Conservation (phyloP, 2,888 invertebrate species). For the Troilus luridus region DNA sequence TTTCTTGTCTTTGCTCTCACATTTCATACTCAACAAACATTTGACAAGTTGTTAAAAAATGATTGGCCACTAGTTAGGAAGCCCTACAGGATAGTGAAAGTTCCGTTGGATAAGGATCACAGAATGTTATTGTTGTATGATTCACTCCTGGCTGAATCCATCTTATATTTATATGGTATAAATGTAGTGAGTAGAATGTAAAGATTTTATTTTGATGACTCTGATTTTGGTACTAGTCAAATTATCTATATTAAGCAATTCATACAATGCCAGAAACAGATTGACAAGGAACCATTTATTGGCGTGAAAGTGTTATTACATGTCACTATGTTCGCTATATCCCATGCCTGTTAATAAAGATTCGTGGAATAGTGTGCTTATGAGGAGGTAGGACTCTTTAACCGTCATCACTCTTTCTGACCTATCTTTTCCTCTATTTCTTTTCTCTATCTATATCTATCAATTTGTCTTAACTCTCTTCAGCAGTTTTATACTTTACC, state of each 20-base stretch:
- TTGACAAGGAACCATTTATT: conserved; percentile 53
- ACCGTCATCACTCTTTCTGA: conserved; percentile 57
- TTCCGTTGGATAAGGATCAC: no score
- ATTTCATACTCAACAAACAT: no score
- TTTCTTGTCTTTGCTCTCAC: no score
- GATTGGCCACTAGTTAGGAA: no score
- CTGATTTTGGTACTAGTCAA: neutral
- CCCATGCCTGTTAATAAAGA: conserved; percentile 54
- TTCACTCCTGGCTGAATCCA: no score
- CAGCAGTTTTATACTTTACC: conserved; percentile 16
- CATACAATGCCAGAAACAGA: conserved; percentile 11
- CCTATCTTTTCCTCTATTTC: conserved; percentile 52
- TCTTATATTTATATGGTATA: no score
- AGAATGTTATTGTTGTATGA: no score
- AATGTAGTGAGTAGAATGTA: neutral
- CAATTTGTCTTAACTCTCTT: conserved; percentile 55
- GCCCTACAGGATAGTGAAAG: no score
- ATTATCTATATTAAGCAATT: neutral
- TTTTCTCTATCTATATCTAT: conserved; percentile 51
- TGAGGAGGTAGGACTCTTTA: conserved; percentile 57
- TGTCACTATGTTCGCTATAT: conserved; percentile 56
- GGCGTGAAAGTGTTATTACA: conserved; percentile 55
- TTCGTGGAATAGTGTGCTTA: conserved; percentile 57
- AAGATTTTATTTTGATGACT: neutral
- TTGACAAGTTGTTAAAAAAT: no score